Evolutionary conservation across 2,797 vertebrate species (phyloP), one percentile per base, ranked within the genome.

Genomic region (Ambastaia sidthimunki): DNA sequence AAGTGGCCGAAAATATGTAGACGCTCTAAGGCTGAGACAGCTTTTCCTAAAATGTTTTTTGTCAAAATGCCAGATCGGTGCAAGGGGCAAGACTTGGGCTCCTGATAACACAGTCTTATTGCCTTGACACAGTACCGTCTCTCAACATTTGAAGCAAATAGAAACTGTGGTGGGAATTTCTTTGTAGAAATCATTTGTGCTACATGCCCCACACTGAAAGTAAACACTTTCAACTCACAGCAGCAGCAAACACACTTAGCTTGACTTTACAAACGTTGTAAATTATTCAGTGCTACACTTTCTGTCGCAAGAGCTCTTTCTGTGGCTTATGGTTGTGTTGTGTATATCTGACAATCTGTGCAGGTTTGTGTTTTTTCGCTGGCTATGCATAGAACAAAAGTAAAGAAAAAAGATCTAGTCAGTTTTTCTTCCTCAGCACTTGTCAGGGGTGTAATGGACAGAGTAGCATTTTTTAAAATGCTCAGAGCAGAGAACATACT

Each of bases 21-120:
- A 50, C 1, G 18, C 15, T 50, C 2, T 0, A 13, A 23, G 10
- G 85, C 83, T 85, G 37, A 62, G 21, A 82, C 74, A 74, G 80
- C 71, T 86, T 37, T 59, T 87, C 74, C 55, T 25, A 25, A 59
- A 88, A 85, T 87, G 90, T 88, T 83, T 71, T 83, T 80, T 88
- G 84, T 87, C 86, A 84, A 78, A 82, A 80, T 83, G 82, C 87
- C 84, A 88, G 85, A 71, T 68, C 47, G 13, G 13, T 52, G 2
- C 15, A 68, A 81, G 84, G 80, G 83, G 74, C 84, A 83, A 75
- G 15, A 48, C 12, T 48, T 1, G 15, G 15, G n/a, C n/a, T n/a
- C n/a, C n/a, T n/a, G n/a, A n/a, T n/a, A n/a, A n/a, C n/a, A 77
- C 67, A 78, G 82, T 15, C 21, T 19, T 21, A 10, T 52, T 41